Evolutionary conservation across 2,888 invertebrate species (phyloP), one percentile per base, ranked within the genome.

Genomic region (Ophonus ardosiacus): DNA sequence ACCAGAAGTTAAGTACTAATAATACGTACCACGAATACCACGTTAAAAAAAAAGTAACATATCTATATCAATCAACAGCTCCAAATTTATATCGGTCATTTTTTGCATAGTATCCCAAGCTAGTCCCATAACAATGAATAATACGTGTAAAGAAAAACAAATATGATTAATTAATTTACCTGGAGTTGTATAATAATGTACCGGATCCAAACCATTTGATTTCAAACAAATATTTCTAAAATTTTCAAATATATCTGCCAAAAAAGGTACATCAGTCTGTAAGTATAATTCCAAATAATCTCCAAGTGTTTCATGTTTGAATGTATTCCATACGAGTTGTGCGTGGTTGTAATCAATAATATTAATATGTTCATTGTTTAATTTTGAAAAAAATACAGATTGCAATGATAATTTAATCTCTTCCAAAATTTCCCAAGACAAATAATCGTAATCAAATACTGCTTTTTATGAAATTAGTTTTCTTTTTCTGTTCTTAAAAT

Each of bases 91-190:
- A 59, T 87, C 76, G 0, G 89, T 90, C 56, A 85, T 84, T 87
- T 90, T 90, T 8, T 90, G 85, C 89, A 90, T 89, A 0, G 89
- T 88, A 86, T 90, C 90, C 87, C 87, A 90, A 17, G 89, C 59
- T 59, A 79, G 51, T 86, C 87, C 40, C 86, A 57, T 7, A 57
- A 57, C 4, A 57, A 57, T n/a, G 5, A 7, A 57, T n/a, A 86
- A 43, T 86, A 86, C 68, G 88, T 86, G 83, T 85, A 87, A 7
- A 78, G 59, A 15, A 87, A 79, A 15, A 84, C 13, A n/a, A 4
- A 7, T 7, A 13, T 57, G 5, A 18, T 90, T 86, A 0, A 40
- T 40, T 7, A 89, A 40, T 40, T 40, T 40, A 40, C 40, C 86
- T n/a, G n/a, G n/a, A n/a, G n/a, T n/a, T n/a, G n/a, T n/a, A n/a